phyloP scores from a whole-genome alignment of 2,888 invertebrate species.

The Bombylius major region DNA sequence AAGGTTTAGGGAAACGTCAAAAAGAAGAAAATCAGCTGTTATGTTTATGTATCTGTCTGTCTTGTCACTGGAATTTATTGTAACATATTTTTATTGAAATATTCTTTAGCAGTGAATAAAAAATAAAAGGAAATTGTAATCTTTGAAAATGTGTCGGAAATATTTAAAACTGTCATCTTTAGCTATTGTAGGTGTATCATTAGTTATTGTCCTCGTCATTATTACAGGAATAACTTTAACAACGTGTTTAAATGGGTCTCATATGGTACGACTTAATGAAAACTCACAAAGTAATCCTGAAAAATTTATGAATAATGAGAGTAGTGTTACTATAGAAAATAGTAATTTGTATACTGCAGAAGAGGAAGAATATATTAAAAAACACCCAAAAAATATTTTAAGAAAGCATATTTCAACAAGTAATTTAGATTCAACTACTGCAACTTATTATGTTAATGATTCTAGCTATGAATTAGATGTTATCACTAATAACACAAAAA shows the following conservation, averaged over 20 bases:
- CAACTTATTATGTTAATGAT: neutral
- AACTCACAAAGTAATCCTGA: conserved; percentile 14
- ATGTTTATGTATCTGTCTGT: too few species aligned
- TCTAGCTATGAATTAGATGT: too few species aligned
- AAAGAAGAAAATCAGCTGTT: too few species aligned
- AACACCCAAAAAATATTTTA: conserved; percentile 31
- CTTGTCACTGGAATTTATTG: too few species aligned
- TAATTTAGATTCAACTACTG: neutral
- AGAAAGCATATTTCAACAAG: neutral
- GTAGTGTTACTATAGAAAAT: conserved; percentile 12
- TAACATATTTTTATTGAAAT: too few species aligned
- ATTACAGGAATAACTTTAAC: conserved; percentile 42
- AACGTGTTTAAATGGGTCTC: conserved; percentile 34
- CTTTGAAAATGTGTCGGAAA: conserved; percentile 30
- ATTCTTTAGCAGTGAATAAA: too few species aligned
- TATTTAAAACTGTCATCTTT: conserved; percentile 35
- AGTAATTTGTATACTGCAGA: neutral
- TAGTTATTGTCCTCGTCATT: conserved; percentile 40
- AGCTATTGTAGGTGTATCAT: conserved; percentile 36
- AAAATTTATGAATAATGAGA: neutral
- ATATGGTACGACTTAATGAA: conserved; percentile 32
- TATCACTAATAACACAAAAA: too few species aligned
- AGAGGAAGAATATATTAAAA: conserved; percentile 23
- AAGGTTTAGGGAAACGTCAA: too few species aligned
- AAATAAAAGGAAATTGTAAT: too few species aligned